Conservation (phyloP, 2,797 vertebrate species). For the Micropoecilia bifurca region DNA sequence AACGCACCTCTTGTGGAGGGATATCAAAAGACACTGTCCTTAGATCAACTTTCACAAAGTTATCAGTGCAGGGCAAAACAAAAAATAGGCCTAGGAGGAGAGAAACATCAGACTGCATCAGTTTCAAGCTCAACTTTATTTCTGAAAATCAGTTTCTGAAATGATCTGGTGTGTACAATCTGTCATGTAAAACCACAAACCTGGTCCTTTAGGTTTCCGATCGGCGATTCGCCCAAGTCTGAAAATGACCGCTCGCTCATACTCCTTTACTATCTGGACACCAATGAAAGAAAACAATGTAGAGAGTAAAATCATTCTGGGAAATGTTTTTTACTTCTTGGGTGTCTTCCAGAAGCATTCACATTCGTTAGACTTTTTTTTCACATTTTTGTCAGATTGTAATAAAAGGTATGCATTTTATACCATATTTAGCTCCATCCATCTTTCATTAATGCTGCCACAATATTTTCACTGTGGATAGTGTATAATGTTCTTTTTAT, state of each 20-base stretch:
- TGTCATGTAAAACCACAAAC: conserved; percentile 51
- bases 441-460: background rate
- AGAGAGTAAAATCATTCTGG: background rate
- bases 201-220: conserved; percentile 83
- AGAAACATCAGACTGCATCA: background rate
- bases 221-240: conserved; percentile 79
- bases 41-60: conserved; percentile 81
- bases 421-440: background rate
- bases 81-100: conserved; percentile 78
- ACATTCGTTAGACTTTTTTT: background rate
- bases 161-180: background rate
- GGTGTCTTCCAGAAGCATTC: background rate
- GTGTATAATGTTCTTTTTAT: background rate
- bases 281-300: background rate
- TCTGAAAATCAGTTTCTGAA: background rate
- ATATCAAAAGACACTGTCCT: conserved; percentile 83
- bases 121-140: background rate
- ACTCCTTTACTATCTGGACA: conserved; percentile 81
- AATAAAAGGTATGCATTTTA: background rate
- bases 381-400: background rate
- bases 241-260: conserved; percentile 84
- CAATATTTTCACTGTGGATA: background rate
- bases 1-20: conserved; percentile 81
- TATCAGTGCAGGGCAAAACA: conserved; percentile 81
- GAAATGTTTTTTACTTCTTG: background rate